A percentile compares a stretch with the other conserved stretches of the same genome.
phyloP scores from a whole-genome alignment of 2,113 vertebrate genomes.

The Ailurus styani region DNA sequence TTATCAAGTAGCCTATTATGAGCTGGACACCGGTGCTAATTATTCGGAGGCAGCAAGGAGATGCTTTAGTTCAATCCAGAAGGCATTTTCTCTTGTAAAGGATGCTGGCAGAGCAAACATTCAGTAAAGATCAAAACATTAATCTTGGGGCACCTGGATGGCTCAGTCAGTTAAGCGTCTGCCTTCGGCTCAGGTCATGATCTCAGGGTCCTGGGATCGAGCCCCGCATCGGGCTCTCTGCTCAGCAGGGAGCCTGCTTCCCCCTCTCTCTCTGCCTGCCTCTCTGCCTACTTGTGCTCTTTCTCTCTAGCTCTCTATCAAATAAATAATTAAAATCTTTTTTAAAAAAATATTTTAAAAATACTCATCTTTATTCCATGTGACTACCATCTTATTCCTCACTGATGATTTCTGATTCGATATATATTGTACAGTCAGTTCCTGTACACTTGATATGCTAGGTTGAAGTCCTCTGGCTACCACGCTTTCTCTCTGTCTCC shows the following conservation, averaged over 20 bases:
- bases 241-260: no score
- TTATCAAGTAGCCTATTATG: background rate
- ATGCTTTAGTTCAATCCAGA: constrained; percentile 34
- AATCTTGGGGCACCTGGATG: background rate
- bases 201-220: no score
- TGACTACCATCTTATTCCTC: constrained; percentile 1
- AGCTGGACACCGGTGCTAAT: background rate
- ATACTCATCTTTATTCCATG: background rate
- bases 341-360: background rate
- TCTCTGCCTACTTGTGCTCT: no score
- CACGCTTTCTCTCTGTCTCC: background rate
- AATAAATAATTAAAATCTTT: no score
- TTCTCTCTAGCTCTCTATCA: no score
- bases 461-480: background rate
- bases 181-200: no score
- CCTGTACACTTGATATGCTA: background rate
- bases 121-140: background rate
- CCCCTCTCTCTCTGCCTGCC: no score
- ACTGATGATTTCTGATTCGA: background rate
- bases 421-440: background rate
- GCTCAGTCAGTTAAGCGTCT: no score
- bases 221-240: no score
- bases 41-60: background rate
- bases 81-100: background rate
- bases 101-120: background rate